Evolutionary conservation across 2,888 invertebrate genomes (phyloP).

Genomic region (Invenusta paracnida): DNA sequence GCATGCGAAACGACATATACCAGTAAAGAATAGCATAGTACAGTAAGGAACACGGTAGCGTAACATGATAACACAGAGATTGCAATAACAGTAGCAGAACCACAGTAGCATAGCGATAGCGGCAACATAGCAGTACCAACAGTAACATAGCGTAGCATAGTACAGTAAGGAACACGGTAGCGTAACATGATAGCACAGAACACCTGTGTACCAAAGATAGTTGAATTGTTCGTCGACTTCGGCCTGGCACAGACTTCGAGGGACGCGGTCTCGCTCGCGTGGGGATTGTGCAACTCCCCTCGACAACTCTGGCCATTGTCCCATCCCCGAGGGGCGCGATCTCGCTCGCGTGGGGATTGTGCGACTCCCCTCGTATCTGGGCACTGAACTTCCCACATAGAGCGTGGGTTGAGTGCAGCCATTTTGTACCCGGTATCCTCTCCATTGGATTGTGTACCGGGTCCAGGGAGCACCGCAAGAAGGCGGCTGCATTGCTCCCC

Average conservation of each 20-base stretch:
- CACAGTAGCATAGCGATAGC: neutral
- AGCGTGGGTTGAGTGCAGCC: neutral
- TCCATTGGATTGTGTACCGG: neutral
- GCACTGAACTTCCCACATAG: neutral
- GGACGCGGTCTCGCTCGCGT: too few species aligned
- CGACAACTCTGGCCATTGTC: too few species aligned
- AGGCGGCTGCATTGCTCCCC: neutral
- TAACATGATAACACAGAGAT: too few species aligned
- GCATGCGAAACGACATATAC: neutral
- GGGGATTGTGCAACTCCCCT: too few species aligned
- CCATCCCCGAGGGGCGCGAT: neutral
- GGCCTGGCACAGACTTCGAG: neutral
- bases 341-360: neutral
- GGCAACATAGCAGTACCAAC: neutral
- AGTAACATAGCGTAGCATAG: too few species aligned
- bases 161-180: neutral
- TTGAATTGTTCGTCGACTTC: neutral
- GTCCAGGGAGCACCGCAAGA: neutral
- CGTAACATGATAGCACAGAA: neutral
- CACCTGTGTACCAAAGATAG: neutral
- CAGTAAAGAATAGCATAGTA: neutral
- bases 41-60: neutral
- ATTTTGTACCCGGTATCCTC: neutral
- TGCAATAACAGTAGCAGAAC: neutral
- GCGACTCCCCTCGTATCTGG: neutral